Evolutionary conservation across 2,888 invertebrate species (phyloP).

Genomic region (Erebia ligea): DNA sequence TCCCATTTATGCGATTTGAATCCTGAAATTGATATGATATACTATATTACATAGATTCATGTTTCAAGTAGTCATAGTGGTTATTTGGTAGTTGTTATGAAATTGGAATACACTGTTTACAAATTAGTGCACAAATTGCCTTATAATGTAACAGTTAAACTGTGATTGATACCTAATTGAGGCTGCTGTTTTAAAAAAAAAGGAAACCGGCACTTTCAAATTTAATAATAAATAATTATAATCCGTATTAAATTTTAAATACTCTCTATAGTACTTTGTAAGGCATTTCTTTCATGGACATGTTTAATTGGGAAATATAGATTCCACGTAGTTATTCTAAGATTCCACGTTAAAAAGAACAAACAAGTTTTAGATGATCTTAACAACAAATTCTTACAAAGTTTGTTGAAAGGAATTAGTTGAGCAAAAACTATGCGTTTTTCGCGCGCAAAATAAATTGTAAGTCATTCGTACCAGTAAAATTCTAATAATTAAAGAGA

Average conservation of each 20-base stretch:
- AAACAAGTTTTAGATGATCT: too few relatives aligned
- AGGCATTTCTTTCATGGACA: too few relatives aligned
- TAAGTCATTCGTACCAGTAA: neutral
- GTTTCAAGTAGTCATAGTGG: slow-evolving; percentile 13
- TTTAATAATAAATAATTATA: neutral
- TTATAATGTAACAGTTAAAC: slow-evolving; percentile 51
- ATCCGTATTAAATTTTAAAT: neutral
- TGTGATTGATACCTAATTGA: slow-evolving; percentile 49
- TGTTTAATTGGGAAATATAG: too few relatives aligned
- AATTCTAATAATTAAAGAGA: neutral
- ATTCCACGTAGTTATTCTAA: too few relatives aligned
- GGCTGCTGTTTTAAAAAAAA: slow-evolving; percentile 44
- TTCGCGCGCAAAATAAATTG: slow-evolving; percentile 17
- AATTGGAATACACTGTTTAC: slow-evolving; percentile 30
- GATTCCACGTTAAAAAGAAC: too few relatives aligned
- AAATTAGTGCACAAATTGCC: slow-evolving; percentile 44
- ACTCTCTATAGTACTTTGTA: neutral
- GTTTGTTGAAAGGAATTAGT: too few relatives aligned
- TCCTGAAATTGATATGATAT: neutral
- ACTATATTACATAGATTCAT: neutral
- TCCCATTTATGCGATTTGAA: neutral
- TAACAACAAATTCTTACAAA: too few relatives aligned
- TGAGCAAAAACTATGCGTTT: too few relatives aligned
- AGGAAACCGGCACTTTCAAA: slow-evolving; percentile 31
- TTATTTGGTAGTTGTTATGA: slow-evolving; percentile 25